Evolutionary conservation across 2,888 invertebrate species (phyloP), one percentile per base, ranked within the genome.

Genomic region (Papilio demoleus): DNA sequence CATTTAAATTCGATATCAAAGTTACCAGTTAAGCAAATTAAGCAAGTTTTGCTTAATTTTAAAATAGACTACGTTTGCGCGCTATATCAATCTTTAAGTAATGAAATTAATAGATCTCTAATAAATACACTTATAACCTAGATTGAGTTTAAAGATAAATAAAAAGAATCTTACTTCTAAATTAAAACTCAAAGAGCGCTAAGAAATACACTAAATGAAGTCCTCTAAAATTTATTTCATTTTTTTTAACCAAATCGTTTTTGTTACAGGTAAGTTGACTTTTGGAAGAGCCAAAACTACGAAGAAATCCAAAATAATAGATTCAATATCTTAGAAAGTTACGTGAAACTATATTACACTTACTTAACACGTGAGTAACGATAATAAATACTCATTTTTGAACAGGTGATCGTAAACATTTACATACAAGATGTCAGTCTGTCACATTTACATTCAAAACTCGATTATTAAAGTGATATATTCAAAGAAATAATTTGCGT

Each of bases 191-290:
- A n/a, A n/a, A n/a, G n/a, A n/a, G n/a, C n/a, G n/a, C n/a, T n/a
- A n/a, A n/a, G n/a, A n/a, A n/a, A n/a, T n/a, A n/a, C n/a, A n/a
- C n/a, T n/a, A n/a, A n/a, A n/a, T n/a, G n/a, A n/a, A n/a, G n/a
- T n/a, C n/a, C n/a, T n/a, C n/a, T n/a, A n/a, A n/a, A n/a, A n/a
- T n/a, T n/a, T n/a, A n/a, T 40, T n/a, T 40, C 1, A 40, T n/a
- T 0, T 40, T 5, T 40, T 5, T 14, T 14, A n/a, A 40, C 6
- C 5, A 17, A 59, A 11, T 17, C 34, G 40, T 77, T 63, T 73
- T 81, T 84, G 80, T 86, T 87, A 47, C 85, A 85, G 85, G 86
- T 87, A 76, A 81, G 81, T 71, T 8, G 14, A 38, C 40, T 19
- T 19, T 19, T 59, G 70, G 36, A 9, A 19, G 22, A 50, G 17